Evolutionary conservation across 2,888 invertebrate genomes (phyloP).

Genomic region (Yponomeuta plumbellus): DNA sequence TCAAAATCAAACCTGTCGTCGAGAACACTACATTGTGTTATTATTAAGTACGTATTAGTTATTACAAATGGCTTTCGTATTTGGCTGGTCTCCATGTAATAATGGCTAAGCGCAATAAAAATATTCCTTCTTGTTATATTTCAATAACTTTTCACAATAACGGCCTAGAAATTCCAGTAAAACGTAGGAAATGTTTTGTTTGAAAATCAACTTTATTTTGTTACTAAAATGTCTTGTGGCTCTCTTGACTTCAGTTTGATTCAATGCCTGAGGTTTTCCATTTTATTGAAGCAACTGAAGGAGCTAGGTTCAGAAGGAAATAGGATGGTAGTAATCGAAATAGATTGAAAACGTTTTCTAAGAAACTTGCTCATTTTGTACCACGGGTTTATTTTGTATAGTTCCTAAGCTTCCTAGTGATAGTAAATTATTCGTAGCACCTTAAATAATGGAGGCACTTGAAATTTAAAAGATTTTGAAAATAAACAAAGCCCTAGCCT

Average conservation of each 20-base stretch:
- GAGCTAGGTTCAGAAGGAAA: not conserved
- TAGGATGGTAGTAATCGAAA: not conserved
- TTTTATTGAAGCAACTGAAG: not conserved
- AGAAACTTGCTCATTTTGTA: not conserved
- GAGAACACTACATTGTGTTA: not conserved
- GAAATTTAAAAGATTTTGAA: too few species aligned
- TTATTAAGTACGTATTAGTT: not conserved
- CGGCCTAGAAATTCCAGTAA: not conserved
- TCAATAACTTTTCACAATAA: not conserved
- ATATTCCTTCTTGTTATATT: not conserved
- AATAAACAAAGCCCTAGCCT: too few species aligned
- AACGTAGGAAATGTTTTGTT: too few species aligned
- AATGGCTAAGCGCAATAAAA: not conserved
- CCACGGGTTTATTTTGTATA: not conserved
- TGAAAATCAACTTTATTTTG: too few species aligned
- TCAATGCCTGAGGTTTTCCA: not conserved
- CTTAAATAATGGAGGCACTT: too few species aligned
- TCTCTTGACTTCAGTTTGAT: not conserved
- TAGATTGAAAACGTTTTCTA: not conserved
- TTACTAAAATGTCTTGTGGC: too few species aligned
- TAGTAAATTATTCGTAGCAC: too few species aligned
- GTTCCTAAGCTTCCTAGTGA: not conserved
- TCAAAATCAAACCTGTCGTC: not conserved
- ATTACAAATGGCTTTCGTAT: not conserved
- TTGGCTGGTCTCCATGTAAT: not conserved